Conservation (phyloP, 2,797 vertebrate species). For the Melanotaenia nigrans region DNA sequence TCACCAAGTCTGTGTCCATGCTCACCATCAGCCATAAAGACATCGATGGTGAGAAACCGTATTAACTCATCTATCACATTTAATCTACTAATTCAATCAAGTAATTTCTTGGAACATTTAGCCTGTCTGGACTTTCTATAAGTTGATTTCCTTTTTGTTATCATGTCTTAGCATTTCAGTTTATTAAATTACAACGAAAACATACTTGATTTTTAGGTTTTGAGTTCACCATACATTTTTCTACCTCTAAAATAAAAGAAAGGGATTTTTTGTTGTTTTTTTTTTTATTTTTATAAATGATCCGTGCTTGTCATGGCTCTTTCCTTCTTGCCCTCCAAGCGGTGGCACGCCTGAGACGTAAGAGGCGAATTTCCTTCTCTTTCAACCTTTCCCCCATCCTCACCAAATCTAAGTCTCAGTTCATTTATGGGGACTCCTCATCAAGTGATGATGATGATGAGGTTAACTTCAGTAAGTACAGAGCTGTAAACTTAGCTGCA, state of each 20-base stretch:
- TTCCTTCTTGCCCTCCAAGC: slow-evolving; percentile 71
- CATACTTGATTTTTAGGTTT: neutral
- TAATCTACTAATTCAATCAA: neutral
- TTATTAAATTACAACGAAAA: neutral
- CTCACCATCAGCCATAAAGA: slow-evolving; percentile 91
- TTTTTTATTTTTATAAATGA: slow-evolving; percentile 32
- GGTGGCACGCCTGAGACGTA: slow-evolving; percentile 82
- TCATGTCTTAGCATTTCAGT: neutral
- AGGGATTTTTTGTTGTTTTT: neutral
- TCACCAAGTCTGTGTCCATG: slow-evolving; percentile 95
- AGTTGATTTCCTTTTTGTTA: neutral
- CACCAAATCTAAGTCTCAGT: slow-evolving; percentile 90
- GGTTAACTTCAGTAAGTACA: slow-evolving; percentile 89
- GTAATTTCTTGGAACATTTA: neutral
- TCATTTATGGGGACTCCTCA: slow-evolving; percentile 89
- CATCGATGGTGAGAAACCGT: slow-evolving; percentile 87
- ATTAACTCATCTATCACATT: neutral
- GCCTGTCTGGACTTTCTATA: neutral
- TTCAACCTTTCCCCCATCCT: slow-evolving; percentile 92
- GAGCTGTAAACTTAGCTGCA: slow-evolving; percentile 10
- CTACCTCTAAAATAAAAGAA: neutral
- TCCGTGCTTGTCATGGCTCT: slow-evolving; percentile 68
- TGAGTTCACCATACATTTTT: neutral
- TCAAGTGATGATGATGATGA: slow-evolving; percentile 96
- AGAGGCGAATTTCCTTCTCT: slow-evolving; percentile 91